A percentile compares a stretch with the other conserved stretches of the same genome.
Conservation (phyloP, 2,888 invertebrate genomes). For the Malthinus flaveolus region DNA sequence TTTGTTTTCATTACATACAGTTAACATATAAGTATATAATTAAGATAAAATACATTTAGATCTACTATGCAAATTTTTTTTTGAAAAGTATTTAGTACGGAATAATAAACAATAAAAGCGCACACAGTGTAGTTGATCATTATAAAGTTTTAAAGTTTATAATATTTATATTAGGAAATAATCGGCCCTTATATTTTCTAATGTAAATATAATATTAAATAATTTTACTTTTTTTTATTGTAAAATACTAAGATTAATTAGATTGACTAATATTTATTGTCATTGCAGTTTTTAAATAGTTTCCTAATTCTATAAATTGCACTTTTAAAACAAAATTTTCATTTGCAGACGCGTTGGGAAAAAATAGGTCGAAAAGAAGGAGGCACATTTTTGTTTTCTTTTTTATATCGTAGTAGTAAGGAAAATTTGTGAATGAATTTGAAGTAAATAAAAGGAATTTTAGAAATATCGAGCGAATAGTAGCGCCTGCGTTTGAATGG, state of each 20-base stretch:
- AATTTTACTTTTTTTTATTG: too few relatives aligned
- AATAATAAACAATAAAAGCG: too few relatives aligned
- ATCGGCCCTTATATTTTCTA: constrained; percentile 49
- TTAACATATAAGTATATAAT: constrained; percentile 12
- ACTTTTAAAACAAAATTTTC: constrained; percentile 30
- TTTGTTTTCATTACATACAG: constrained; percentile 16
- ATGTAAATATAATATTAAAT: constrained; percentile 40
- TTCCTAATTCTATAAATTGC: constrained; percentile 35
- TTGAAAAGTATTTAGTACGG: not conserved
- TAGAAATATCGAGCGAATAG: constrained; percentile 28
- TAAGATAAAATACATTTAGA: constrained; percentile 18
- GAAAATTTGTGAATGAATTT: constrained; percentile 9
- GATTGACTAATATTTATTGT: constrained; percentile 42
- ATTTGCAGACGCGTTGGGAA: constrained; percentile 11
- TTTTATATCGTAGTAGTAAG: not conserved
- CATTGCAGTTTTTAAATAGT: constrained; percentile 33
- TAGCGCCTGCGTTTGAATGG: constrained; percentile 27
- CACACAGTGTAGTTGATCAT: not conserved
- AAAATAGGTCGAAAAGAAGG: too few relatives aligned
- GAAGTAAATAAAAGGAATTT: constrained; percentile 19
- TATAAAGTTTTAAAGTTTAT: constrained; percentile 7
- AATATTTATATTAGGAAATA: constrained; percentile 45
- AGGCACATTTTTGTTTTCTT: too few relatives aligned
- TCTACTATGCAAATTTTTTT: not conserved
- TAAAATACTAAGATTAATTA: constrained; percentile 39